A percentile compares a stretch with the other conserved stretches of the same genome.
Conservation (phyloP, 2,797 vertebrate species). For the Pseudocheirus occidentalis region DNA sequence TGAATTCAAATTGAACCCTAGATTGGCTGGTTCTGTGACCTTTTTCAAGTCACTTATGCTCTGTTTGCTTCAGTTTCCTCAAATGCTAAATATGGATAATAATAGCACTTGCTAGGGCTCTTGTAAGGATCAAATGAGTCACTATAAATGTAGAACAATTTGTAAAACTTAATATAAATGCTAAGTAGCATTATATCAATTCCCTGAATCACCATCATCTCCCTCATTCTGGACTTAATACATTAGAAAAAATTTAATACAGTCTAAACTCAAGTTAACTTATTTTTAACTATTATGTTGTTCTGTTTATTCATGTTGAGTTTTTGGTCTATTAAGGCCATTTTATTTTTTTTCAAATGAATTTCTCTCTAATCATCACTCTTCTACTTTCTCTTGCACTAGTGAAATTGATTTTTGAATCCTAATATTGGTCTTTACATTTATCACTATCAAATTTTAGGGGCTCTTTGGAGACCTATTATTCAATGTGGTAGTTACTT, state of each 20-base stretch:
- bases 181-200: background rate
- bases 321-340: background rate
- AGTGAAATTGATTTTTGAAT: background rate
- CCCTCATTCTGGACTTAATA: background rate
- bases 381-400: background rate
- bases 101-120: background rate
- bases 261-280: background rate
- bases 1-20: background rate
- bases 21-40: background rate
- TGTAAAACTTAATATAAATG: background rate
- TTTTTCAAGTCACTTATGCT: background rate
- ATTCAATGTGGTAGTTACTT: background rate
- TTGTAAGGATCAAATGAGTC: background rate
- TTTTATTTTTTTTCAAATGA: background rate
- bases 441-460: background rate
- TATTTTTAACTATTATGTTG: background rate
- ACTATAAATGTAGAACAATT: background rate
- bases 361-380: background rate
- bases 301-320: background rate
- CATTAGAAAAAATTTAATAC: background rate
- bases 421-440: background rate
- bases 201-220: background rate
- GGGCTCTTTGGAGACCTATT: background rate
- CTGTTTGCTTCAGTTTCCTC: background rate
- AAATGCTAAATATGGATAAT: background rate